Percentiles rank a stretch among this genome's conserved stretches.
Conservation (phyloP, 2,888 invertebrate genomes). For the Clanis bilineata region DNA sequence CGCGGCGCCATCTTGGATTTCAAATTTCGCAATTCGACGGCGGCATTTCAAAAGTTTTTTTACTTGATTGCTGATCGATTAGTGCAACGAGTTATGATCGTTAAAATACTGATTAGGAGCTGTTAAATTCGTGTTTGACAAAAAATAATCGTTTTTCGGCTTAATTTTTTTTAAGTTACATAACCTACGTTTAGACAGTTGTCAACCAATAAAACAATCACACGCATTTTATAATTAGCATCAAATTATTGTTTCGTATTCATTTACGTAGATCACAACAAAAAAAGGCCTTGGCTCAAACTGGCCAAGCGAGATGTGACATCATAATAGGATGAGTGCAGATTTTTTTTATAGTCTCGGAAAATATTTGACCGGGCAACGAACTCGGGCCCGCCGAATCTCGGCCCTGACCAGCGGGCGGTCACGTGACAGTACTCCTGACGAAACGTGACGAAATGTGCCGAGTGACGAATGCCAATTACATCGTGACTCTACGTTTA, state of each 20-base stretch:
- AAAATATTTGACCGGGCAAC: slow-evolving; percentile 72
- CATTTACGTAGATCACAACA: slow-evolving; percentile 33
- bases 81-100: slow-evolving; percentile 35
- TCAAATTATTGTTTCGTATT: slow-evolving; percentile 5
- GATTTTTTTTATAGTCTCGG: slow-evolving; percentile 60
- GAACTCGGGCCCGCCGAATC: slow-evolving; percentile 56
- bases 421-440: slow-evolving; percentile 46
- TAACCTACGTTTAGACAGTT: background rate
- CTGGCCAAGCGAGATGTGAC: slow-evolving; percentile 53
- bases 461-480: slow-evolving; percentile 32
- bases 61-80: slow-evolving; percentile 38
- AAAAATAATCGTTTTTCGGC: background rate
- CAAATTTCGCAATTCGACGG: slow-evolving; percentile 39
- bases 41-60: slow-evolving; percentile 29
- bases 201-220: background rate
- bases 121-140: slow-evolving; percentile 3
- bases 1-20: slow-evolving; percentile 58
- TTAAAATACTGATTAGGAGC: slow-evolving; percentile 13
- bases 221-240: slow-evolving; percentile 1
- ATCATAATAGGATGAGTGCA: slow-evolving; percentile 68
- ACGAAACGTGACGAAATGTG: slow-evolving; percentile 57
- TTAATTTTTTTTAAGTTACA: background rate
- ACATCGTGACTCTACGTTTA: slow-evolving; percentile 13
- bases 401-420: slow-evolving; percentile 57
- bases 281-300: slow-evolving; percentile 46